phyloP scores from a whole-genome alignment of 2,888 invertebrate genomes.

The Nycteola revayana region DNA sequence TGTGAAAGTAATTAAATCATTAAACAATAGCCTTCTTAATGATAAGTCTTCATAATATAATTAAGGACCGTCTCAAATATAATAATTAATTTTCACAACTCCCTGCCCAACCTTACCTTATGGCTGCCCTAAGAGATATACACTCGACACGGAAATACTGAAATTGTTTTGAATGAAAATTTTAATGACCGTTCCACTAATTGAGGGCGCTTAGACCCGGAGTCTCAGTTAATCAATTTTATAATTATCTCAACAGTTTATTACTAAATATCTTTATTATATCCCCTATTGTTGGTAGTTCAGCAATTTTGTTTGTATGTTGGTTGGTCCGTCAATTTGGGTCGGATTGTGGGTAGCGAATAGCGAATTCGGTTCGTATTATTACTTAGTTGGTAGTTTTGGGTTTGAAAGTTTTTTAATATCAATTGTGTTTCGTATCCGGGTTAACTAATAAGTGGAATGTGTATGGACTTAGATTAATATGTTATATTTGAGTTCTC shows the following conservation, averaged over 20 bases:
- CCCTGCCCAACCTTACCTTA: slow-evolving; percentile 1
- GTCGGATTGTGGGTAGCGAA: slow-evolving; percentile 6
- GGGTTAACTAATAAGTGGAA: too few relatives aligned
- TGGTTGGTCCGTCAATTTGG: too few relatives aligned
- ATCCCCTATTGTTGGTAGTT: neutral
- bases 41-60: too few relatives aligned
- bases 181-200: slow-evolving; percentile 69
- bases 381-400: slow-evolving; percentile 5
- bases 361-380: slow-evolving; percentile 10
- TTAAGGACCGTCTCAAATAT: too few relatives aligned
- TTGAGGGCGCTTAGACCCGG: slow-evolving; percentile 62
- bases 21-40: too few relatives aligned
- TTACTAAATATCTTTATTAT: slow-evolving; percentile 22
- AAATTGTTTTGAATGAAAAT: slow-evolving; percentile 77
- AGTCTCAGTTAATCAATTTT: slow-evolving; percentile 57
- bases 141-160: slow-evolving; percentile 56
- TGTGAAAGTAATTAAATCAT: too few relatives aligned
- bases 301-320: slow-evolving; percentile 3
- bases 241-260: slow-evolving; percentile 42
- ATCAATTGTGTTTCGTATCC: too few relatives aligned
- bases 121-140: slow-evolving; percentile 42
- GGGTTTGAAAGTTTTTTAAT: too few relatives aligned
- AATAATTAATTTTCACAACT: too few relatives aligned
- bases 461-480: too few relatives aligned
- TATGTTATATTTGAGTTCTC: too few relatives aligned